phyloP scores from a whole-genome alignment of 2,888 invertebrate species.

The Metallyticus violacea region DNA sequence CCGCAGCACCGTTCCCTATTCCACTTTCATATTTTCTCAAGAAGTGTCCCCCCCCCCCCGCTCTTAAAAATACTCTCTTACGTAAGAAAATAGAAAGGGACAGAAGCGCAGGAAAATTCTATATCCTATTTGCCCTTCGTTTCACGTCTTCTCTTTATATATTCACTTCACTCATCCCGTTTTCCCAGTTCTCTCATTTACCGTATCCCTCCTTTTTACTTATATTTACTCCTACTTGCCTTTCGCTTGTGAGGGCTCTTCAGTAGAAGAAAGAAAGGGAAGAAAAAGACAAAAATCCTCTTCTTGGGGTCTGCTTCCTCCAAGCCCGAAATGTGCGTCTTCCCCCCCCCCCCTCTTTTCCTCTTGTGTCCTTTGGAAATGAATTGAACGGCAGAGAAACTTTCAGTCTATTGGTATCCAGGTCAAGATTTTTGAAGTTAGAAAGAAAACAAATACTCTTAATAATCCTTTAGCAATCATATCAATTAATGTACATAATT shows the following conservation, averaged over 20 bases:
- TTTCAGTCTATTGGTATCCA: background rate
- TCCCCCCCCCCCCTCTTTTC: background rate
- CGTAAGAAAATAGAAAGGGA: background rate
- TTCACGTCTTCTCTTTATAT: background rate
- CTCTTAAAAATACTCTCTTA: background rate
- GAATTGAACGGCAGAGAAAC: background rate
- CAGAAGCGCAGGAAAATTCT: background rate
- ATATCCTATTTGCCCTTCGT: background rate
- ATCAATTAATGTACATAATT: too few species aligned
- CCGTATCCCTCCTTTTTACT: background rate
- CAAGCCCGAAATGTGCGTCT: background rate
- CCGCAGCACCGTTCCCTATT: background rate
- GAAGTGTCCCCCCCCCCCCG: background rate
- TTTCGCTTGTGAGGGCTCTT: background rate
- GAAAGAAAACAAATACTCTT: background rate
- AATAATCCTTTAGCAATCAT: too few species aligned
- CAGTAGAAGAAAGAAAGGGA: background rate
- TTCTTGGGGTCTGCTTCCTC: background rate
- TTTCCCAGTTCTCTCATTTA: background rate
- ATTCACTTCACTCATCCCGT: background rate
- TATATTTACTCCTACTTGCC: slow-evolving; percentile 1
- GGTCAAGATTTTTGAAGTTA: background rate
- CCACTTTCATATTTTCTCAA: background rate
- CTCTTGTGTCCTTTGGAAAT: background rate
- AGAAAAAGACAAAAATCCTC: background rate